Percentiles rank a stretch among this genome's conserved stretches.
Conservation (phyloP, 2,113 vertebrate genomes). For the crab-eating macaque (Macaca fascicularis) region T2T-MFA8v1.1 NC_088377.1:56442001-56442500, state of each 20-base stretch:
- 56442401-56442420: not conserved
- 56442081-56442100: not conserved
- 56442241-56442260: not conserved
- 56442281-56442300: not conserved
- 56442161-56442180: not conserved
- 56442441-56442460: not conserved
- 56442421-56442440: not conserved
- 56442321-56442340: not conserved
- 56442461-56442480: not conserved
- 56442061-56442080: constrained; percentile 21
- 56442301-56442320: not conserved
- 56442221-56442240: not conserved
- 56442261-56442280: not conserved
- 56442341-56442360: not conserved
- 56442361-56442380: not conserved
- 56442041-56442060: not conserved
- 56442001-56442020: not conserved
- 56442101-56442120: constrained; percentile 26
- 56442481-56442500: not conserved
- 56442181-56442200: not conserved
- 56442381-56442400: not conserved
- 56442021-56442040: not conserved
- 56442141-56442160: not conserved
- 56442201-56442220: not conserved
- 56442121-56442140: not conserved